Percentiles rank a stretch among this genome's conserved stretches.
phyloP scores from a whole-genome alignment of 2,888 invertebrate species.

The Cistogaster globosa region DNA sequence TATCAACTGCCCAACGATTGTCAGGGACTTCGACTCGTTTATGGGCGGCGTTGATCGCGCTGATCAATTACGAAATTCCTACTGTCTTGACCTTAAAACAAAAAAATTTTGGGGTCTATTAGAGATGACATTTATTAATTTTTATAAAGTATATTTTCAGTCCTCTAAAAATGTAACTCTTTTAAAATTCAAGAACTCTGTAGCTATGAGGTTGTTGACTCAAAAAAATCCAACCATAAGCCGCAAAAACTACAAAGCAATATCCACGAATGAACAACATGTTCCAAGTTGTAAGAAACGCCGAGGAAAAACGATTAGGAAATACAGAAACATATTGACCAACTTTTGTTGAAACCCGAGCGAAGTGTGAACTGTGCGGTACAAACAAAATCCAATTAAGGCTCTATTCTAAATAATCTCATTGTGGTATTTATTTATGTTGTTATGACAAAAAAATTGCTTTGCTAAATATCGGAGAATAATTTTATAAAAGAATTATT shows the following conservation, averaged over 20 bases:
- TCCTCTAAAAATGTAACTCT: not conserved
- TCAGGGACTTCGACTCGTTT: no score
- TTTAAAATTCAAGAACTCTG: constrained; percentile 1
- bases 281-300: no score
- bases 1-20: no score
- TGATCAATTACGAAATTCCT: no score
- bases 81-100: no score
- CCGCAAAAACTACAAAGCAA: not conserved
- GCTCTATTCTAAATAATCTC: not conserved
- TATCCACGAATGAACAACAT: no score
- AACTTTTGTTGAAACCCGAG: constrained; percentile 3
- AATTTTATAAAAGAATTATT: no score
- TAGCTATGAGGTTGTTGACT: constrained; percentile 5
- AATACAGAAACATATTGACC: constrained; percentile 1
- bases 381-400: constrained; percentile 2
- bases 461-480: constrained; percentile 4
- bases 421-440: constrained; percentile 11
- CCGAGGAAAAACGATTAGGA: not conserved
- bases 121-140: no score
- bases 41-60: no score
- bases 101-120: not conserved
- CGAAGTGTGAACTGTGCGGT: constrained; percentile 1
- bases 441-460: constrained; percentile 15
- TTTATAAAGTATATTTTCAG: no score
- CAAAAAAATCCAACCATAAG: not conserved